Evolutionary conservation across 2,888 invertebrate genomes (phyloP), one percentile per base, ranked within the genome.

Genomic region (Germaria angustata): DNA sequence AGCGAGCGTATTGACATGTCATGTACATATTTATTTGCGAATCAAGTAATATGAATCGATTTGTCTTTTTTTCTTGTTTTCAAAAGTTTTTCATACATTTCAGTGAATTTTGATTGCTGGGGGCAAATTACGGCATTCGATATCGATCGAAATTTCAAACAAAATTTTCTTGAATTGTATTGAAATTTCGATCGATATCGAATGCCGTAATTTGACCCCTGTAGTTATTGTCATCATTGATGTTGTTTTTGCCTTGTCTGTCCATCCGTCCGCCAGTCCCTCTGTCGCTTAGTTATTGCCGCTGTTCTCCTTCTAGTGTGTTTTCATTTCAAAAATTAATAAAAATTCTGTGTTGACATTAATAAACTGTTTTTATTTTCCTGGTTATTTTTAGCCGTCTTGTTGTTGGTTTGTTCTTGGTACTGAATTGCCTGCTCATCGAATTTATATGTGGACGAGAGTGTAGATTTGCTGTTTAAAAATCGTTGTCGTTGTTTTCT

Each of bases 271-370:
- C 28, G 28, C 6, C 3, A 28, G 71, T 28, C 15, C n/a, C n/a
- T n/a, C n/a, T 49, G 5, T 71, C 24, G 28, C 6, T 5, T 5
- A 49, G 13, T 36, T 46, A 36, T 44, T 39, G 24, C 53, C 34
- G 39, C 51, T 51, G 28, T 57, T 51, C 28, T 53, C 41, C 20
- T 59, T 61, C 9, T 15, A 59, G 15, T 63, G 32, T 28, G 22
- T 13, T 53, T 39, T 59, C 59, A 17, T 61, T 66, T 36, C 20
- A 75, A 72, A 76, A 81, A 59, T 71, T 72, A 76, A 76, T 72
- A 81, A 81, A 72, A 65, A 20, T 61, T 28, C 57, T 76, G 65
- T 59, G 66, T 63, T 81, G 81, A 77, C 81, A 73, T 68, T 68
- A 68, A 81, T 68, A 72, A 80, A 81, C 39, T 66, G 53, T 68